Evolutionary conservation across 2,113 vertebrate species (phyloP).

Genomic region (Podarcis cretensis): DNA sequence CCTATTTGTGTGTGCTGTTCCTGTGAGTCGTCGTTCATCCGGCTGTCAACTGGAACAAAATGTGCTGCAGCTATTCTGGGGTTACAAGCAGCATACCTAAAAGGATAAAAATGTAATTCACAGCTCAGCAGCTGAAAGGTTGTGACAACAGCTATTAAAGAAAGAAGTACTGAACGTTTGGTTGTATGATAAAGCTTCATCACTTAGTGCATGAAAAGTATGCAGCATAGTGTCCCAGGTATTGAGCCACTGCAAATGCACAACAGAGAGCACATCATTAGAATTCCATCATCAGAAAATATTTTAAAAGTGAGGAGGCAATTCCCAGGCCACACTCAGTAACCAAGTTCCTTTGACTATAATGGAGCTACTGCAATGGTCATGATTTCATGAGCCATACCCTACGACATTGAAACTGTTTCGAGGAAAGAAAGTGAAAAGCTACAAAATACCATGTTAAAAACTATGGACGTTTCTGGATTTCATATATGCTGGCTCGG

Average conservation of each 20-base stretch:
- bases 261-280: neutral
- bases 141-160: conserved; percentile 37
- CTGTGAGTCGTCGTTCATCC: conserved; percentile 47
- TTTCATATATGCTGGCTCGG: neutral
- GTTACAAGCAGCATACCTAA: conserved; percentile 33
- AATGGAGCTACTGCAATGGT: neutral
- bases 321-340: too few species aligned
- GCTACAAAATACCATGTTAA: too few species aligned
- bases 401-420: neutral
- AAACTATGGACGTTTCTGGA: neutral
- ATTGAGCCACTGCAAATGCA: neutral
- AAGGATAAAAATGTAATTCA: conserved; percentile 36
- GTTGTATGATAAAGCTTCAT: conserved; percentile 9
- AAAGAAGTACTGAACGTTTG: neutral
- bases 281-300: neutral
- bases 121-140: conserved; percentile 53
- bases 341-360: neutral
- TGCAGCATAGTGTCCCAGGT: neutral
- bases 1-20: conserved; percentile 45
- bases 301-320: neutral
- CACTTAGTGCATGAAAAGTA: neutral
- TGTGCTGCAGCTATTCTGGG: conserved; percentile 49
- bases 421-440: neutral
- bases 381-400: neutral
- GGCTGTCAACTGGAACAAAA: conserved; percentile 64